Evolutionary conservation across 2,113 vertebrate species (phyloP), one percentile per base, ranked within the genome.

Genomic region (Stigmatopora argus): DNA sequence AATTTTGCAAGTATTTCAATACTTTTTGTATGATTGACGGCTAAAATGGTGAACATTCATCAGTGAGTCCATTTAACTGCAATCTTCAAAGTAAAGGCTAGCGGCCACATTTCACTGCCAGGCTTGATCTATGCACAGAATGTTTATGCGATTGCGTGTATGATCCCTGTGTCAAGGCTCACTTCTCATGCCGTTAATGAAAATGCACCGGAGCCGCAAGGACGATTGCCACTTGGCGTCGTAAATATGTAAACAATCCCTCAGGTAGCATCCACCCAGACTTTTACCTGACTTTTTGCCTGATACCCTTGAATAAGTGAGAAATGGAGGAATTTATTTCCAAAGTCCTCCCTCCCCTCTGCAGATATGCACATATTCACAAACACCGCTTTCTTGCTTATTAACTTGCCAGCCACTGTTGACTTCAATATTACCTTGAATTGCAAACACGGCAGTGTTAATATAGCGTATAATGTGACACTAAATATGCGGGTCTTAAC

Each of bases 391-490:
- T 31, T 55, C 56, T 67, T 64, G 70, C 49, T 73, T 44, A 60
- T 57, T n/a, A 31, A 62, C 63, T 66, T 35, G 75, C 72, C 56
- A 79, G 75, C 72, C 59, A 79, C 77, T 79, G 78, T 77, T 89
- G 88, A 89, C 88, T 89, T 87, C 78, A 78, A 84, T 63, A 66
- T 86, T 89, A 89, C 89, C 87, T 89, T 89, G 89, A 87, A 78
- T 86, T 76, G 69, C 75, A 79, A 89, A 89, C 88, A 84, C 63
- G 44, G 84, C 70, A 15, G 75, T 77, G 86, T 81, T 89, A 89
- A 89, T 88, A 86, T 80, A 89, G 80, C 87, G 87, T 90, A 90
- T 90, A 90, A 90, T 90, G 81, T 89, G 88, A 90, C 88, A 89
- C 83, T 85, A 90, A 89, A 89, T 90, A 89, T 90, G 87, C 87